Evolutionary conservation across 37 sponge, comb jelly and placozoan species (phyloP).

Genomic region (Hormiphora californensis): DNA sequence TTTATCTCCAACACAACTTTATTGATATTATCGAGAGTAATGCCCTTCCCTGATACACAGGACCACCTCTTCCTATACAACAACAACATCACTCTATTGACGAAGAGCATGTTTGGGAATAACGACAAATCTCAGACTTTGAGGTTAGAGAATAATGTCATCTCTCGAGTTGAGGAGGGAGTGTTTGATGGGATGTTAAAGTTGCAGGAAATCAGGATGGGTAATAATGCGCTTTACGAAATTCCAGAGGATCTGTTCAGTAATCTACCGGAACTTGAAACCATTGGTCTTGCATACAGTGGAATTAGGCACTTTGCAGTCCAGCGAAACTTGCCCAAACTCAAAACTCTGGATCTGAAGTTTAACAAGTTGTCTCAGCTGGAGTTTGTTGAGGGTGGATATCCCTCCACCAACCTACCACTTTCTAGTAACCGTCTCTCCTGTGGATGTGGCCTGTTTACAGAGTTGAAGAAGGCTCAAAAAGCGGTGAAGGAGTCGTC

Average conservation of each 20-base stretch:
- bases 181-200: not conserved
- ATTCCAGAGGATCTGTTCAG: slow-evolving; percentile 22
- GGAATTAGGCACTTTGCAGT: not conserved
- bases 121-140: not conserved
- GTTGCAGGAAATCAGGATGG: not conserved
- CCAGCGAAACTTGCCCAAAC: not conserved
- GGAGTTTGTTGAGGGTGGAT: not conserved
- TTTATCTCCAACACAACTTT: not conserved
- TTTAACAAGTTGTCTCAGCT: not conserved
- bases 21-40: slow-evolving; percentile 35
- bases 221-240: not conserved
- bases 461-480: not conserved
- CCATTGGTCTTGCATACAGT: not conserved
- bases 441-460: slow-evolving; percentile 40
- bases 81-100: not conserved
- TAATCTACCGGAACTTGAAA: not conserved
- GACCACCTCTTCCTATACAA: not conserved
- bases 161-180: not conserved
- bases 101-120: slow-evolving; percentile 11
- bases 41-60: not conserved
- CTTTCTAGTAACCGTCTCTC: not conserved
- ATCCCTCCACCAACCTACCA: not conserved
- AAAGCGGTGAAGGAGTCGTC: not conserved
- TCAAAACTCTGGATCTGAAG: not conserved
- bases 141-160: not conserved